These are phyloP conservation scores for Aepyceros melampus DNA, from an alignment of 2,113 vertebrate genomes.

Conservation along the genomic window DNA sequence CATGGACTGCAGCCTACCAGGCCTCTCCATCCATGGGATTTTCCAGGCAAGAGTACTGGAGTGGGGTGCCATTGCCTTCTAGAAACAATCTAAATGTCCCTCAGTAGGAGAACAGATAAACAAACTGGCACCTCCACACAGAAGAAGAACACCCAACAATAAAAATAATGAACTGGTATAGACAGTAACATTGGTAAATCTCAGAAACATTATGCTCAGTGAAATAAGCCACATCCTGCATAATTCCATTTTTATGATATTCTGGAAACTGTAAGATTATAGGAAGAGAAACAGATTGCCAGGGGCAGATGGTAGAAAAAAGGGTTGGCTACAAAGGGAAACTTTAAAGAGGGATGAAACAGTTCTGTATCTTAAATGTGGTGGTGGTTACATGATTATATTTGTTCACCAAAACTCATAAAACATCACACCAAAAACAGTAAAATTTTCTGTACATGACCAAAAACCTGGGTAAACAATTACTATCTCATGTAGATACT, in stretches of 20 bases:
- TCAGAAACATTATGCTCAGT: background rate
- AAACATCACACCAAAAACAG: background rate
- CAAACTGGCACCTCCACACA: background rate
- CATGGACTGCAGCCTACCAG: too few relatives aligned
- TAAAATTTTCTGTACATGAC: background rate
- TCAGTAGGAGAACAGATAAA: background rate
- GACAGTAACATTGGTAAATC: background rate
- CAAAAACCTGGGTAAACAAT: background rate
- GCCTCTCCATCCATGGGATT: too few relatives aligned
- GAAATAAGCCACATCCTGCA: background rate
- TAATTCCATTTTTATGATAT: background rate
- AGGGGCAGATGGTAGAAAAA: background rate
- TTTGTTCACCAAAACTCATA: background rate
- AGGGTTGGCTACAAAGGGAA: background rate
- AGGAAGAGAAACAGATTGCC: background rate
- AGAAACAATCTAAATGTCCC: background rate
- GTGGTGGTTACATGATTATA: background rate
- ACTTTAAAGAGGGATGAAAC: background rate
- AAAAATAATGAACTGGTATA: background rate
- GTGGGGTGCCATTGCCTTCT: background rate
- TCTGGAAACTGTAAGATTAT: background rate
- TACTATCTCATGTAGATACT: background rate
- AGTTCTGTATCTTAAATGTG: background rate
- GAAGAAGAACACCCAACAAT: background rate
- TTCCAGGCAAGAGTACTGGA: too few relatives aligned